These are phyloP conservation scores for Lagopus leucura DNA, from an alignment of 2,113 vertebrate species.

Conservation along the genomic window DNA sequence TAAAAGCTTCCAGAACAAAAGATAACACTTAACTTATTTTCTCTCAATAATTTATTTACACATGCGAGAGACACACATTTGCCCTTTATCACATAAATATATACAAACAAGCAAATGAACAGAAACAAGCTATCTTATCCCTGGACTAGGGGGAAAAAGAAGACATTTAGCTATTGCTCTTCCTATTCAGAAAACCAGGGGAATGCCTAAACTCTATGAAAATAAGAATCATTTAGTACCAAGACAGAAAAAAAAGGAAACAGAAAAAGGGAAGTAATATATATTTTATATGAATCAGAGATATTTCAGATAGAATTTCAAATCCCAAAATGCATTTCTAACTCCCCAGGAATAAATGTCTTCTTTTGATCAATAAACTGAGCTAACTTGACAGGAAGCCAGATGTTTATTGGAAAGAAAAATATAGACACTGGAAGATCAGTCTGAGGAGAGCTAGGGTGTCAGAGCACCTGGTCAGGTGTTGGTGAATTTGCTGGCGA, in stretches of 20 bases:
- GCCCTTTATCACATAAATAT: not conserved
- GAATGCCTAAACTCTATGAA: not conserved
- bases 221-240: not conserved
- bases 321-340: not conserved
- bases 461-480: not conserved
- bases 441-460: not conserved
- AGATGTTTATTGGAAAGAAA: not conserved
- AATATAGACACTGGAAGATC: not conserved
- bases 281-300: not conserved
- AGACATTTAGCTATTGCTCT: slow-evolving; percentile 3
- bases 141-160: not conserved
- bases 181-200: not conserved
- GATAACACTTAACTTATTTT: slow-evolving; percentile 55
- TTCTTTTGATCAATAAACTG: not conserved
- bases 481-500: not conserved
- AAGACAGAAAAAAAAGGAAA: not conserved
- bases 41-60: slow-evolving; percentile 50
- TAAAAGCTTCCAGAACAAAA: slow-evolving; percentile 60
- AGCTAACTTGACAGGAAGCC: not conserved
- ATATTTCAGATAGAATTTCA: not conserved
- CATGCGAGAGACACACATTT: not conserved
- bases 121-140: slow-evolving; percentile 37
- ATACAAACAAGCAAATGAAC: slow-evolving; percentile 27
- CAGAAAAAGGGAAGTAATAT: not conserved
- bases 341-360: not conserved